phyloP scores from a whole-genome alignment of 2,113 vertebrate species.

The Sminthopsis crassicaudata region DNA sequence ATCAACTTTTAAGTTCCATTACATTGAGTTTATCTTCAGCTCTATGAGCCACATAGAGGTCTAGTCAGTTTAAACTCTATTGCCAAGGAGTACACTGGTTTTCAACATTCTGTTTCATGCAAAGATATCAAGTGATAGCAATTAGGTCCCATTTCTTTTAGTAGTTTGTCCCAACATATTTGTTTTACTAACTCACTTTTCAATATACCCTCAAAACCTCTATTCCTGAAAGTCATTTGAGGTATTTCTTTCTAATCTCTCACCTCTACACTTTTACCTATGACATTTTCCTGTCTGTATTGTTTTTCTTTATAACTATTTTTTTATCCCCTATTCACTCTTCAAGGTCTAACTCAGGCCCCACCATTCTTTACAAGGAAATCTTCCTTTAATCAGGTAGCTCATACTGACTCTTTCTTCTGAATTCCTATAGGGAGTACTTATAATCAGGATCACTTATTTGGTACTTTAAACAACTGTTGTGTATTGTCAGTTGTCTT shows the following conservation, averaged over 20 bases:
- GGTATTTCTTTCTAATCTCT: background rate
- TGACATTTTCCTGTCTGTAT: background rate
- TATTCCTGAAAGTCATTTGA: background rate
- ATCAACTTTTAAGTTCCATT: constrained; percentile 60
- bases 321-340: constrained; percentile 15
- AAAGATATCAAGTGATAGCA: background rate
- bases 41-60: background rate
- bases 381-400: background rate
- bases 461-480: background rate
- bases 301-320: background rate
- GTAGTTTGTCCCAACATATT: background rate
- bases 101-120: background rate
- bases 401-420: background rate
- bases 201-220: background rate
- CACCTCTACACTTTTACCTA: background rate
- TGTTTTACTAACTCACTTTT: background rate
- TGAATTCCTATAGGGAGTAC: background rate
- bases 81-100: background rate
- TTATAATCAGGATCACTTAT: background rate
- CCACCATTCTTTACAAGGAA: background rate
- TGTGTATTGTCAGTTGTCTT: background rate
- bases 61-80: background rate
- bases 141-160: background rate
- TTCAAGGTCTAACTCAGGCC: background rate
- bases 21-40: constrained; percentile 15